Percentiles rank a stretch among this genome's conserved stretches.
phyloP scores from a whole-genome alignment of 2,797 vertebrate species.

The Etheostoma perlongum region DNA sequence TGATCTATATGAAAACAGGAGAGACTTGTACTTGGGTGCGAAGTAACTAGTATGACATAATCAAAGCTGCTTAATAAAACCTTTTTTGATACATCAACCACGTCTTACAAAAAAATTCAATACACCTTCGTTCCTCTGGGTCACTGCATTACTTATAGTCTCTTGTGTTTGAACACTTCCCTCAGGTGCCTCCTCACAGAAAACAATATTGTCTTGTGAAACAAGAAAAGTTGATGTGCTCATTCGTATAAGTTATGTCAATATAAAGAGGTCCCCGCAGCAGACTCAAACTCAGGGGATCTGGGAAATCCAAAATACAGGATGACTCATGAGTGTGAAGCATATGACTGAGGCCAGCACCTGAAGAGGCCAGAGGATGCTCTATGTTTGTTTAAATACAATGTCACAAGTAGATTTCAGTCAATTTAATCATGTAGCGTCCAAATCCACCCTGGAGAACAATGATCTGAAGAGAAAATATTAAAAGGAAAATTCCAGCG shows the following conservation, averaged over 20 bases:
- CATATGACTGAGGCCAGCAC: constrained; percentile 16
- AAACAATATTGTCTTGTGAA: neutral
- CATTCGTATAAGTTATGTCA: constrained; percentile 32
- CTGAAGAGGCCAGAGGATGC: constrained; percentile 15
- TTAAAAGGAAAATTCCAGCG: constrained; percentile 1
- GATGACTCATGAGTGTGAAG: constrained; percentile 32
- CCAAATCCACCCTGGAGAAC: constrained; percentile 34
- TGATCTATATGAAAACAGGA: neutral
- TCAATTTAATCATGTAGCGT: constrained; percentile 31
- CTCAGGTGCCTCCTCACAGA: neutral
- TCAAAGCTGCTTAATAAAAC: neutral
- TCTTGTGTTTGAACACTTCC: neutral
- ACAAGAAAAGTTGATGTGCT: neutral
- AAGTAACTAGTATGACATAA: neutral
- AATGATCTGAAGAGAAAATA: constrained; percentile 32
- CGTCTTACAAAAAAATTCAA: neutral
- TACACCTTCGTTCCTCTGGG: neutral
- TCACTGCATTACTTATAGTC: neutral
- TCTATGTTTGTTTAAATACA: neutral
- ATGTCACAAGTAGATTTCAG: constrained; percentile 12
- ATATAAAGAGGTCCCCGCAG: constrained; percentile 30
- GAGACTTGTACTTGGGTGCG: neutral
- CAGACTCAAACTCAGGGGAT: constrained; percentile 23
- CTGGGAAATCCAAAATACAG: constrained; percentile 40
- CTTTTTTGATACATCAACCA: neutral